Evolutionary conservation across 2,113 vertebrate species (phyloP).

Genomic region (Nothocercus julius): DNA sequence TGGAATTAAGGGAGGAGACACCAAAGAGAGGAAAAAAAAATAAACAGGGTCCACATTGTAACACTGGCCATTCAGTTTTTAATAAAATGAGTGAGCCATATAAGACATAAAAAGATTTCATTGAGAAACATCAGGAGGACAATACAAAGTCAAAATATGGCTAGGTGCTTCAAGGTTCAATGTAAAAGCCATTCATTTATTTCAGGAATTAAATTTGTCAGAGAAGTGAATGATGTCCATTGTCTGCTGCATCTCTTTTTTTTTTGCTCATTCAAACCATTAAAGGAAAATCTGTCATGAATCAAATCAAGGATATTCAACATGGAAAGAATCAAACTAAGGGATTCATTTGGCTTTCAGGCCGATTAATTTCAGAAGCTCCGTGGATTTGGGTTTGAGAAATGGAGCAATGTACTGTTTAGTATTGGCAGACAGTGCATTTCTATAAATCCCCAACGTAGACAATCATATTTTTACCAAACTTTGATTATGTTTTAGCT

Average conservation of each 20-base stretch:
- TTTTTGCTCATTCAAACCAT: conserved; percentile 60
- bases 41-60: background rate
- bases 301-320: conserved; percentile 63
- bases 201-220: conserved; percentile 69
- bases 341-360: conserved; percentile 62
- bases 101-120: conserved; percentile 40
- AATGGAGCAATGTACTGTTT: conserved; percentile 12
- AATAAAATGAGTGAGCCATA: background rate
- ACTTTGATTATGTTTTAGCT: conserved; percentile 51
- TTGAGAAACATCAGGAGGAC: conserved; percentile 77
- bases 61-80: background rate
- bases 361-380: conserved; percentile 65
- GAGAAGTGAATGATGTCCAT: conserved; percentile 54
- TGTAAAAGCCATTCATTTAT: conserved; percentile 54
- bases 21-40: background rate
- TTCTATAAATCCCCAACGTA: conserved; percentile 41
- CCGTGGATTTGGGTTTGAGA: conserved; percentile 29
- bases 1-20: background rate
- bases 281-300: conserved; percentile 68
- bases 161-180: conserved; percentile 39
- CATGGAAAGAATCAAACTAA: conserved; percentile 29
- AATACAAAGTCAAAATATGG: conserved; percentile 39
- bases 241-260: conserved; percentile 53
- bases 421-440: background rate
- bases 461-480: conserved; percentile 45